Conservation (phyloP, 2,797 vertebrate species). For the Rhinichthys osculus region DNA sequence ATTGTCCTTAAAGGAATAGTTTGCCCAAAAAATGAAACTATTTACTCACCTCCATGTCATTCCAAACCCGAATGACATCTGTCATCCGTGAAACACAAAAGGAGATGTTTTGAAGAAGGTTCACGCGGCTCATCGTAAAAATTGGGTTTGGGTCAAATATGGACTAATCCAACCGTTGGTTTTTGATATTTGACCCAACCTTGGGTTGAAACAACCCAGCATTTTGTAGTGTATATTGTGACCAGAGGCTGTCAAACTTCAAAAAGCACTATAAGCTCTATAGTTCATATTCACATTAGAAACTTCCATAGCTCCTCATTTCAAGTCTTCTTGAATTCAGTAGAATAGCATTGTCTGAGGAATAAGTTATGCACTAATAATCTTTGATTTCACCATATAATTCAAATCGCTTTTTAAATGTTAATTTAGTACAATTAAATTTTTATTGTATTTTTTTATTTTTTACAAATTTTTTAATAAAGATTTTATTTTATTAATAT, state of each 20-base stretch:
- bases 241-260: neutral
- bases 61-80: neutral
- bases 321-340: too few species aligned
- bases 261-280: neutral
- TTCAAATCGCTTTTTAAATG: neutral
- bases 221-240: neutral
- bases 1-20: conserved; percentile 77
- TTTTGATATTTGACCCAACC: neutral
- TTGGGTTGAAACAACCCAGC: too few species aligned
- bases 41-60: conserved; percentile 8
- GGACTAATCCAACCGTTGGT: neutral
- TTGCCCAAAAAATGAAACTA: conserved; percentile 65
- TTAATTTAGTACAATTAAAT: neutral
- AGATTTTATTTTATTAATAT: neutral
- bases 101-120: neutral
- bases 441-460: neutral
- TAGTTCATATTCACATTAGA: neutral
- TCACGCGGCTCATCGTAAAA: neutral
- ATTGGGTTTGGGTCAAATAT: neutral
- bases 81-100: neutral
- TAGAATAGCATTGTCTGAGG: neutral
- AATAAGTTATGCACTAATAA: neutral
- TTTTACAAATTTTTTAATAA: neutral
- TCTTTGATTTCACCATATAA: neutral
- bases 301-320: neutral